These are phyloP conservation scores for Physocephala rufipes DNA, from an alignment of 2,888 invertebrate species.

Conservation along the genomic window DNA sequence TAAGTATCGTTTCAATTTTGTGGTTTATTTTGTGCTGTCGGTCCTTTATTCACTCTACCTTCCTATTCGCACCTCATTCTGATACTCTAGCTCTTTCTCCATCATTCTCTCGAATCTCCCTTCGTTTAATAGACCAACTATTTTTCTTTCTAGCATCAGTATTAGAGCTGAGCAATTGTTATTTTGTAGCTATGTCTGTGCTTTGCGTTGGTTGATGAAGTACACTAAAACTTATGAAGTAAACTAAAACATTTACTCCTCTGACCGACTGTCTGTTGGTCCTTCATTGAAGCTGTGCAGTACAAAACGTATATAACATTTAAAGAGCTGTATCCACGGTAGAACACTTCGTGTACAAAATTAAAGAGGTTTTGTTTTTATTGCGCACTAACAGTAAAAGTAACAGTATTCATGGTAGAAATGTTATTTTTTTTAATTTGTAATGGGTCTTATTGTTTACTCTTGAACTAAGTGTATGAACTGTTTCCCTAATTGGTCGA, in stretches of 20 bases:
- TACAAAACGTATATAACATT: not conserved
- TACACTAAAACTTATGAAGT: no score
- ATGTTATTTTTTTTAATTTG: slow-evolving; percentile 25
- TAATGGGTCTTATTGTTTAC: slow-evolving; percentile 5
- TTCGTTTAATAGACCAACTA: not conserved
- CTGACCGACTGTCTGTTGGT: no score
- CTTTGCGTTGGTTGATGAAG: not conserved
- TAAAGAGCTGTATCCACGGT: slow-evolving; percentile 17
- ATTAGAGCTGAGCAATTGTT: slow-evolving; percentile 25
- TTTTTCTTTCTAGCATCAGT: not conserved
- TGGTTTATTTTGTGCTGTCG: no score
- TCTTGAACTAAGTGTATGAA: not conserved
- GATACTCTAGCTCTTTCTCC: not conserved
- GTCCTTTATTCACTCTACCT: slow-evolving; percentile 6
- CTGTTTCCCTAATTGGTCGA: not conserved
- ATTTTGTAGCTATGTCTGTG: slow-evolving; percentile 4
- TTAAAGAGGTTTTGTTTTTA: slow-evolving; percentile 3
- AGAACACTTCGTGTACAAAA: slow-evolving; percentile 11
- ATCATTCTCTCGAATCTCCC: not conserved
- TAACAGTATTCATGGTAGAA: not conserved
- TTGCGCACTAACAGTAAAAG: not conserved
- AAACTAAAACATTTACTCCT: no score
- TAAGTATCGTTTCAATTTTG: no score
- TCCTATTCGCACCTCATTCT: slow-evolving; percentile 2
- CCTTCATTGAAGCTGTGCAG: not conserved